Base-by-base conservation (phyloP, 2,888 invertebrate species). In the Argyresthia goedartella region DNA sequence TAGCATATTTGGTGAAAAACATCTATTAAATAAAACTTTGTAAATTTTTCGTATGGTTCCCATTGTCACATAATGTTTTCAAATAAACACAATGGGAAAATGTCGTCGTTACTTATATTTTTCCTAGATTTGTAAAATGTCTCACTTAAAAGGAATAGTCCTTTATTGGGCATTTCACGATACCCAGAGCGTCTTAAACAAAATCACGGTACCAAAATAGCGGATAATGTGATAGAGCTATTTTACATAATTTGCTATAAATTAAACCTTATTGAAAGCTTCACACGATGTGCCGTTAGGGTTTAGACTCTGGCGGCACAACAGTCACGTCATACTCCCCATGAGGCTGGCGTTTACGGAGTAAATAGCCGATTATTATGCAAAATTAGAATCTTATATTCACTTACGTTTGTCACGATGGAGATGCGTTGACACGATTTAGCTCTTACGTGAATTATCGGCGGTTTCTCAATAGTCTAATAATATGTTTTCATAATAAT, bases 301-400 rank as follows among this genome's bases (percentile, higher is more conserved):
- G 14, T 14, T 44, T 14, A 44, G 15, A 8, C 39, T 25, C 25
- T 25, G 36, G 36, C 10, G 39, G 10, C 39, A 46, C 6, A 16
- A n/a, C 25, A 46, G 46, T 46, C 46, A 46, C 34, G 36, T 35
- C 48, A 35, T 35, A 9, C 14, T 44, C 25, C 13, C 15, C 35
- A 48, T 48, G 11, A 15, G 36, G 36, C 0, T 33, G n/a, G 8
- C 15, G 50, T 25, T 50, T 50, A 49, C 13, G 41, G 41, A n/a
- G n/a, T 33, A 44, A 50, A 35, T 34, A 13, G 13, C 44, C 33
- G 10, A 8, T 15, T 15, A 50, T 50, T 50, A 50, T 50, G 44
- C 44, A 44, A 35, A 70, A 76, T 77, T 77, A 75, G 69, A 75
- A 73, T 73, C 76, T 77, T 75, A 78, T 73, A 73, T 77, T 77